Conservation (phyloP, 2,797 vertebrate genomes). For the Tapirus indicus region DNA sequence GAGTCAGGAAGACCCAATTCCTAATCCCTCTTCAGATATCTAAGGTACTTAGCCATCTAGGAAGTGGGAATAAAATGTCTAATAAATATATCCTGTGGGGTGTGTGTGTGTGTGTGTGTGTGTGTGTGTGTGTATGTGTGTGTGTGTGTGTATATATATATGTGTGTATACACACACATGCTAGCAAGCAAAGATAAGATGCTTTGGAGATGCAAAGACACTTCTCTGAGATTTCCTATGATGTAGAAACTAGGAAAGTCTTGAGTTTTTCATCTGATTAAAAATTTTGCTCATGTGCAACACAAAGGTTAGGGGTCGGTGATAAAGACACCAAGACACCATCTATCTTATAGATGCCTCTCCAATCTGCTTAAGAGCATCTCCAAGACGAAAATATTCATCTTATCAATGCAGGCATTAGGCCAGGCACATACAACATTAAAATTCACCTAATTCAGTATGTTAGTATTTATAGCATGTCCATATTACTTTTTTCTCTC, state of each 20-base stretch:
- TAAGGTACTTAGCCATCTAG: neutral
- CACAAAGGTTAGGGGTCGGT: neutral
- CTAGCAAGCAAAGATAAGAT: neutral
- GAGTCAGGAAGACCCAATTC: neutral
- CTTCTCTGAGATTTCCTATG: neutral
- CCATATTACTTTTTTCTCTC: neutral
- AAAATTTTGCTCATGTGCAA: neutral
- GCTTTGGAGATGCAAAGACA: neutral
- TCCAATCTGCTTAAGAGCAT: neutral
- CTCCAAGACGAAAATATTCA: neutral
- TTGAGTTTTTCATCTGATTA: neutral
- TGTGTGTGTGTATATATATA: neutral
- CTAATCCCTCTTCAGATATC: neutral
- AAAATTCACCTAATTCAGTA: slow-evolving; percentile 31
- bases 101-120: neutral
- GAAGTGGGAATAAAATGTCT: slow-evolving; percentile 14
- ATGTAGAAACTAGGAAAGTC: neutral
- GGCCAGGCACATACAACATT: neutral
- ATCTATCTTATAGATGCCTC: neutral
- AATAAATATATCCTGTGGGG: neutral
- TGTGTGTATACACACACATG: neutral
- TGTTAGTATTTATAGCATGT: neutral
- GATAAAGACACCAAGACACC: neutral
- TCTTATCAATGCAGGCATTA: neutral
- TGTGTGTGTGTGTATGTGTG: neutral